These are phyloP conservation scores for Pseudochirops corinnae DNA, from an alignment of 2,797 vertebrate genomes.

Conservation along the genomic window DNA sequence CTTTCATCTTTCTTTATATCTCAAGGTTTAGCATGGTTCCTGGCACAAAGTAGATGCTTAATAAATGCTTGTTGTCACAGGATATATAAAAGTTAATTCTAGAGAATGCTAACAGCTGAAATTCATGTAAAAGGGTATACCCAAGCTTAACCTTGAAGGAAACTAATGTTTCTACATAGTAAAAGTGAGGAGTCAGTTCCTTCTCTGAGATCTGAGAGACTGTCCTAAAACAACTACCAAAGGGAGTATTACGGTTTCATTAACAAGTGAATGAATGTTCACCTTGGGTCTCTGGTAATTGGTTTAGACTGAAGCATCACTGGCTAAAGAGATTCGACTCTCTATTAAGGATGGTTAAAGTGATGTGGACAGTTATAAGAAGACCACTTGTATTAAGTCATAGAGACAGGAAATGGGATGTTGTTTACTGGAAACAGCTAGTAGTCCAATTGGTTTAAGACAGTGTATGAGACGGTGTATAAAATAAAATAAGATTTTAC, in stretches of 20 bases:
- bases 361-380: too few relatives aligned
- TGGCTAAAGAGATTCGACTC: neutral
- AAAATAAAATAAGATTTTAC: neutral
- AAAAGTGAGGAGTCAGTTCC: neutral
- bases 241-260: neutral
- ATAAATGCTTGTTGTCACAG: neutral
- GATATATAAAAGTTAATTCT: neutral
- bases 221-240: neutral
- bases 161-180: neutral
- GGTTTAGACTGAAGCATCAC: neutral
- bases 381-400: neutral
- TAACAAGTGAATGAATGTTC: neutral
- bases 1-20: neutral
- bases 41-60: neutral
- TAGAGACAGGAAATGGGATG: neutral
- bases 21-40: neutral
- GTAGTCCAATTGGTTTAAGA: neutral
- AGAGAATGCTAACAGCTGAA: neutral
- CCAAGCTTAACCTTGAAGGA: neutral
- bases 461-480: neutral
- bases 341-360: neutral
- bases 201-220: neutral
- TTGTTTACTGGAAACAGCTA: too few relatives aligned
- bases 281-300: neutral
- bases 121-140: neutral